These are phyloP conservation scores for Antrozous pallidus DNA, from an alignment of 2,797 vertebrate genomes.

Conservation along the genomic window DNA sequence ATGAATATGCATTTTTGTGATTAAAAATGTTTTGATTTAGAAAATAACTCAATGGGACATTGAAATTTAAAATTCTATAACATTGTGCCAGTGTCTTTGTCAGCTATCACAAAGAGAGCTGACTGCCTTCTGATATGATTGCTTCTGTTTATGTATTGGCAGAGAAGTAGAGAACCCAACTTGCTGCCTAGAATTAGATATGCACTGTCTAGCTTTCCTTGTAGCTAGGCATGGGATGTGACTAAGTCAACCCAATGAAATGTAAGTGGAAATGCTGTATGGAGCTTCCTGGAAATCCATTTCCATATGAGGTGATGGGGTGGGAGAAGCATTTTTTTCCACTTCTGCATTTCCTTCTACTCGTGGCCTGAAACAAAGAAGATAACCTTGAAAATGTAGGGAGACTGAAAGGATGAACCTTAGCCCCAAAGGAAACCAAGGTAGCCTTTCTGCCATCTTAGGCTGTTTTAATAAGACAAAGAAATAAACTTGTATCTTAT, in stretches of 20 bases:
- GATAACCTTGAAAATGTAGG: background rate
- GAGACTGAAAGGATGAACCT: background rate
- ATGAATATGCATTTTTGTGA: background rate
- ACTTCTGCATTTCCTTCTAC: background rate
- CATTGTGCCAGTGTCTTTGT: background rate
- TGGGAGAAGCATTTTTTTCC: background rate
- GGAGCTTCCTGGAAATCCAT: background rate
- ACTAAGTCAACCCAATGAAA: background rate
- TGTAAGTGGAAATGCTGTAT: background rate
- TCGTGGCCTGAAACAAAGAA: background rate
- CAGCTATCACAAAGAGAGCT: background rate
- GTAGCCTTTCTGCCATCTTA: background rate
- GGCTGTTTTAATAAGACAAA: background rate
- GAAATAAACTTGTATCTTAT: background rate
- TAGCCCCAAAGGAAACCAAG: background rate
- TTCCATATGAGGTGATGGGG: background rate
- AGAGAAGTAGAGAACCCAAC: background rate
- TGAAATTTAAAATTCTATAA: background rate
- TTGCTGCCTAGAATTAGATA: background rate
- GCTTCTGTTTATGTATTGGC: background rate
- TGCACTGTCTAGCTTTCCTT: background rate
- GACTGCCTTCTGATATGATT: background rate
- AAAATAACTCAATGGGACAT: background rate
- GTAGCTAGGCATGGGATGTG: background rate
- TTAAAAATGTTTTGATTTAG: background rate